Conservation (phyloP, 2,888 invertebrate genomes). For the Megastigmus dorsalis region DNA sequence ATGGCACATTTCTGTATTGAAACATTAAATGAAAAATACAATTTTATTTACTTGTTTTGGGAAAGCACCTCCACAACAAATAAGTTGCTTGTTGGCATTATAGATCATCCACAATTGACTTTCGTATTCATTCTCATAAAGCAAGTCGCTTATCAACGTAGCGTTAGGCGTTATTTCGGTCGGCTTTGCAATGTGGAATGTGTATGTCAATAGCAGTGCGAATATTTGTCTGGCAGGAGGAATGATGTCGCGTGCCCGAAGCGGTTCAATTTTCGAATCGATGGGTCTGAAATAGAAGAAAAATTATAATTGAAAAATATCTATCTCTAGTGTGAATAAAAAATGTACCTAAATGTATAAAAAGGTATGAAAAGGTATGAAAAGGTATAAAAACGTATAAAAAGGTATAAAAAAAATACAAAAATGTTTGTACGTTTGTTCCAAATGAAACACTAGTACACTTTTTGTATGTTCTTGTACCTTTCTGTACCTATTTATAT, state of each 20-base stretch:
- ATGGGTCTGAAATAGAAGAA: conserved; percentile 80
- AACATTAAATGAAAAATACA: neutral
- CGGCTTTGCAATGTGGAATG: conserved; percentile 86
- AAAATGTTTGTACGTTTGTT: too few relatives aligned
- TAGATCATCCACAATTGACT: conserved; percentile 98
- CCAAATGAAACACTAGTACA: too few relatives aligned
- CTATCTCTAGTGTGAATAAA: too few relatives aligned
- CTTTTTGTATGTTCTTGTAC: too few relatives aligned
- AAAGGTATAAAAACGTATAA: neutral
- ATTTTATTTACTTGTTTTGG: conserved; percentile 81
- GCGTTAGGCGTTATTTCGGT: conserved; percentile 89
- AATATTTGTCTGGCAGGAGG: conserved; percentile 93
- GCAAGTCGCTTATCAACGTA: conserved; percentile 86
- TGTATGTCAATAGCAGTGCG: conserved; percentile 91
- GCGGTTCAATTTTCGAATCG: conserved; percentile 86
- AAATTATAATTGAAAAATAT: conserved; percentile 6
- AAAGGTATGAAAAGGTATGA: too few relatives aligned
- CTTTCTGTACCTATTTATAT: too few relatives aligned
- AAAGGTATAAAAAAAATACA: neutral
- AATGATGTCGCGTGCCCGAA: conserved; percentile 88
- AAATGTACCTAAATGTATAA: too few relatives aligned
- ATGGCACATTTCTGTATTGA: too few relatives aligned
- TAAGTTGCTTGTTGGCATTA: conserved; percentile 90
- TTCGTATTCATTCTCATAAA: conserved; percentile 97
- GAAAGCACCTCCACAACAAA: conserved; percentile 92